Base-by-base conservation (phyloP, 1,140 invertebrate species). In the Xylocopa sonorina region DNA sequence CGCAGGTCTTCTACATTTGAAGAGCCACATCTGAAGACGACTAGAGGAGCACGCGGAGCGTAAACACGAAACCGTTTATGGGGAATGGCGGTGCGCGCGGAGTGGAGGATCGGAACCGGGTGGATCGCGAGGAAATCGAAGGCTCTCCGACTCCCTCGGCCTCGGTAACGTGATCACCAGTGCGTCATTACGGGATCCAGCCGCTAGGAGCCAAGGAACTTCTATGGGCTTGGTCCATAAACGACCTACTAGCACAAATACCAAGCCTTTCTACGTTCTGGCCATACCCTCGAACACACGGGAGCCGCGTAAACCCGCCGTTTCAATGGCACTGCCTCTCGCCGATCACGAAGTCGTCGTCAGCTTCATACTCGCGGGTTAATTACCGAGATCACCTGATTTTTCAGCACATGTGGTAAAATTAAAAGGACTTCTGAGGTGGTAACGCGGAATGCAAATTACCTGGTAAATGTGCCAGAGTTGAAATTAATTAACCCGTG, bases 161-260 rank as follows among this genome's bases (percentile, higher is more conserved):
- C 27, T 51, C 55, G 72, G 10, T 32, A 46, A 16, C 21, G 34
- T 16, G 55, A 82, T 55, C 48, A 16, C 21, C 50, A 34, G 24
- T 73, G 63, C 55, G 58, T 76, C 77, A 24, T 78, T 73, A 32
- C 51, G 57, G 78, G 73, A 84, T 85, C 64, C 57, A 71, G 63
- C 53, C 66, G 87, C 85, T 88, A 90, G 85, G 84, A 86, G 84
- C 80, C 75, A 67, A 85, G 76, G 86, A 89, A 89, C 90, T 87
- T 83, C 85, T 85, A 85, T 90, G 90, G 91, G 91, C 90, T 92
- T 91, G 91, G 91, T 92, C 89, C 90, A 91, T 85, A 85, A 81
- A 84, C 83, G 90, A 88, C 91, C 91, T 90, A 92, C 89, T 92
- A 85, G 88, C 91, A 92, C 84, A 86, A 89, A 92, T 92, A 90